phyloP scores from a whole-genome alignment of 1,140 invertebrate genomes.

The Tigriopus japonicus region DNA sequence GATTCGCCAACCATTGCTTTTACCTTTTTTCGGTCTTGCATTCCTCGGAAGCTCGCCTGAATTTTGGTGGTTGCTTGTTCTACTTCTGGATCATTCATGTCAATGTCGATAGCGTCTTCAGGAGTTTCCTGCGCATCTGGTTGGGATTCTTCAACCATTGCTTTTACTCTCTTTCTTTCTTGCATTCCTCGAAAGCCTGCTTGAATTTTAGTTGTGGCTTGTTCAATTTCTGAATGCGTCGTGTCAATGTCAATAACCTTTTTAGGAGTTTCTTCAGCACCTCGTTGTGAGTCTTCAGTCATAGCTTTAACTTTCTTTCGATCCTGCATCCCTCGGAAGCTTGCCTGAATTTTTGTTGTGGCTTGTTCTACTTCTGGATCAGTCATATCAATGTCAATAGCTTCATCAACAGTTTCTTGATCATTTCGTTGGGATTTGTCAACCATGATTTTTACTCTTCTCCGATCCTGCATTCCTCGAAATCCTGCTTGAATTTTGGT shows the following conservation, averaged over 20 bases:
- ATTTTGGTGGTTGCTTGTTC: conserved; percentile 27
- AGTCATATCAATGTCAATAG: conserved; percentile 16
- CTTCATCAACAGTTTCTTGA: neutral
- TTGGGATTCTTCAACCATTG: neutral
- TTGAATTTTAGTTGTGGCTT: conserved; percentile 43
- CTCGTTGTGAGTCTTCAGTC: neutral
- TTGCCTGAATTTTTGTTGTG: conserved; percentile 29
- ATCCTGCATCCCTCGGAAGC: conserved; percentile 20
- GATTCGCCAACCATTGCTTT: neutral
- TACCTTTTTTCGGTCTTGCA: conserved; percentile 14
- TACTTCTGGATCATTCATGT: conserved; percentile 34
- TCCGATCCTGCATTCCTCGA: conserved; percentile 7
- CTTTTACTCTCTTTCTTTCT: conserved; percentile 35
- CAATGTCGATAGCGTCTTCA: conserved; percentile 24
- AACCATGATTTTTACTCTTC: neutral
- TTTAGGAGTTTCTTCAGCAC: neutral
- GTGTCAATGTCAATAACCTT: neutral
- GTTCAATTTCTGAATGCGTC: conserved; percentile 32
- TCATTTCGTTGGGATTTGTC: neutral
- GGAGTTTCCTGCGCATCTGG: conserved; percentile 32
- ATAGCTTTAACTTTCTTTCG: conserved; percentile 12
- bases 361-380: conserved; percentile 29
- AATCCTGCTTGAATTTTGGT: conserved; percentile 28
- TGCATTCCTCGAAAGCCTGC: conserved; percentile 39
- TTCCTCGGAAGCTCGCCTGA: conserved; percentile 25